A percentile compares a stretch with the other conserved stretches of the same genome.
phyloP scores from a whole-genome alignment of 2,888 invertebrate genomes.

The Sthenelais limicola region DNA sequence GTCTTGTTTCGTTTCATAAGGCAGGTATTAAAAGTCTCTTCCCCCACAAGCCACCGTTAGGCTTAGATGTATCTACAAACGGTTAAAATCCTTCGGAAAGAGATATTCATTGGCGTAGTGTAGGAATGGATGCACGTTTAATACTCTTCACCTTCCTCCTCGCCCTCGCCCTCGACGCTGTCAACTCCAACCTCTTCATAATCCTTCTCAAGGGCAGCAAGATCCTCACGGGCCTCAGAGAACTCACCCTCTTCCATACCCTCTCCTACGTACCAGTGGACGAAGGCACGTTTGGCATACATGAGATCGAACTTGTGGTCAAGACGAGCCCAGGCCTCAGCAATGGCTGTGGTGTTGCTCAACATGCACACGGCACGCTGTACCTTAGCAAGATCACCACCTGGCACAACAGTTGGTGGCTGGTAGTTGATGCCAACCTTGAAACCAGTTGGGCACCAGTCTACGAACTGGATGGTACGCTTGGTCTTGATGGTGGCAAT shows the following conservation, averaged over 20 bases:
- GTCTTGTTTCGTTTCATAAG: too few relatives aligned
- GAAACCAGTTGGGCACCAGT: conserved; percentile 17
- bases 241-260: conserved; percentile 88
- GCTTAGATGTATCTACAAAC: too few relatives aligned
- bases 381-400: conserved; percentile 9
- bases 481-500: conserved; percentile 68
- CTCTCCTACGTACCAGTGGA: conserved; percentile 21
- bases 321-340: conserved; percentile 8
- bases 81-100: too few relatives aligned
- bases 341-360: conserved; percentile 19
- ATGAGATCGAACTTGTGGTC: conserved; percentile 23
- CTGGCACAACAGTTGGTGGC: conserved; percentile 10
- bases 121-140: too few relatives aligned
- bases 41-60: too few relatives aligned
- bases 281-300: conserved; percentile 17
- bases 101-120: too few relatives aligned
- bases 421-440: conserved; percentile 20
- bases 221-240: conserved; percentile 88
- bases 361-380: conserved; percentile 18
- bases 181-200: conserved; percentile 67
- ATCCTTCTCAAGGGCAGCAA: conserved; percentile 72
- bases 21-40: too few relatives aligned
- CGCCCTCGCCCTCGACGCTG: conserved; percentile 55
- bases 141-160: conserved; percentile 51
- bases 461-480: conserved; percentile 51